phyloP scores from a whole-genome alignment of 2,888 invertebrate genomes.

The Glyphotaelius pellucidus region DNA sequence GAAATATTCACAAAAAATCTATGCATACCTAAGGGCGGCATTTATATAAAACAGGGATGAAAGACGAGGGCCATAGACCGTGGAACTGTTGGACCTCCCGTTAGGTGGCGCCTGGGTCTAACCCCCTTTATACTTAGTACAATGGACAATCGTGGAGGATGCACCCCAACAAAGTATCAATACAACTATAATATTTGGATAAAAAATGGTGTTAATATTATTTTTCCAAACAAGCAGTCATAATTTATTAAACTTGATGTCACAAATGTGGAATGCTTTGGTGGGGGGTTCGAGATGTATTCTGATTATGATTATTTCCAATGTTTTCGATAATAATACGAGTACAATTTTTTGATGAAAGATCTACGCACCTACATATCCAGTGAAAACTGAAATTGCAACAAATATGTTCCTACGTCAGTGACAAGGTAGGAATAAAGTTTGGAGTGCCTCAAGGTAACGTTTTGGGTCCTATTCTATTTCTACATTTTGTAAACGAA shows the following conservation, averaged over 20 bases:
- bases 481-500: too few species aligned
- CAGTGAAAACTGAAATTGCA: too few species aligned
- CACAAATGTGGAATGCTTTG: not conserved
- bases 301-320: not conserved
- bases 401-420: not conserved
- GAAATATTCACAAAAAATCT: slow-evolving; percentile 31
- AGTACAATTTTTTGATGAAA: too few species aligned
- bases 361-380: too few species aligned
- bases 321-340: too few species aligned
- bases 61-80: slow-evolving; percentile 20
- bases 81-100: slow-evolving; percentile 39
- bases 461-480: not conserved
- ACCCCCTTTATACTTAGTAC: slow-evolving; percentile 48
- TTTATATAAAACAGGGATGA: slow-evolving; percentile 42
- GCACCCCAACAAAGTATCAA: slow-evolving; percentile 34
- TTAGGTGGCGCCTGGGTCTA: slow-evolving; percentile 50
- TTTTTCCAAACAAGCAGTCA: not conserved
- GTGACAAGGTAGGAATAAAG: not conserved
- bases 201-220: slow-evolving; percentile 16
- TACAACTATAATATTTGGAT: slow-evolving; percentile 28
- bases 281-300: not conserved
- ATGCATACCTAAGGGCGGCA: slow-evolving; percentile 39
- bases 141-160: slow-evolving; percentile 40
- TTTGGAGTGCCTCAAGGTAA: not conserved
- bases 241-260: slow-evolving; percentile 5